A percentile compares a stretch with the other conserved stretches of the same genome.
phyloP scores from a whole-genome alignment of 2,888 invertebrate species.

The Chaetogeoica ovagalla region DNA sequence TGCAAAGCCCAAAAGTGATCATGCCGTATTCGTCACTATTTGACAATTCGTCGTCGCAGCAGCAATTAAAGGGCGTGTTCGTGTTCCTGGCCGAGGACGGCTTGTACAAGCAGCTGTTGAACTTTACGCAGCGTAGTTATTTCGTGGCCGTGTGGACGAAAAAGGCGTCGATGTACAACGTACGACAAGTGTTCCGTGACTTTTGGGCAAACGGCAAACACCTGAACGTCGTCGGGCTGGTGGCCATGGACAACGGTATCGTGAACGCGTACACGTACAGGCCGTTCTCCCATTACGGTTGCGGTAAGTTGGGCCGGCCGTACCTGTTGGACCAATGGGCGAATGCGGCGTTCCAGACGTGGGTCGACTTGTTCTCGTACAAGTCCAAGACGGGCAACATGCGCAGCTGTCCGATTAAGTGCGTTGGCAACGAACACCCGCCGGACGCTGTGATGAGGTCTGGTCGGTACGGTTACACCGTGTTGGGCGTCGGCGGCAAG shows the following conservation, averaged over 20 bases:
- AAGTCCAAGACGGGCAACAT: conserved; percentile 55
- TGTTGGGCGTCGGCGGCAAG: conserved; percentile 53
- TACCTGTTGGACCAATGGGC: conserved; percentile 55
- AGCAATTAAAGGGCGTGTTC: conserved; percentile 6
- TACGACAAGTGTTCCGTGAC: conserved; percentile 23
- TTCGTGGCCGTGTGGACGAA: conserved; percentile 31
- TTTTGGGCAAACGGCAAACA: conserved; percentile 48
- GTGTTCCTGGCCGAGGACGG: conserved; percentile 33
- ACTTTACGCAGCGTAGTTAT: background rate
- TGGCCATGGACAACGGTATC: background rate
- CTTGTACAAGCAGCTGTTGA: conserved; percentile 10
- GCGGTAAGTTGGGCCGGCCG: conserved; percentile 56
- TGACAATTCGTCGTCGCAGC: background rate
- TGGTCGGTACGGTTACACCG: conserved; percentile 30
- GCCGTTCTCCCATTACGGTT: conserved; percentile 56
- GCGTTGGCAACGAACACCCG: conserved; percentile 55
- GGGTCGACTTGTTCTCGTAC: conserved; percentile 53
- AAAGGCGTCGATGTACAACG: background rate
- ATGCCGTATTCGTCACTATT: conserved; percentile 15
- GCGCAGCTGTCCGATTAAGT: conserved; percentile 55
- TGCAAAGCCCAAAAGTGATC: conserved; percentile 35
- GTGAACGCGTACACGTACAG: conserved; percentile 56
- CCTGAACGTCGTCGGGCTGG: conserved; percentile 45
- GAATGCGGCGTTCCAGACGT: conserved; percentile 34
- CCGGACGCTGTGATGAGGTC: conserved; percentile 55